Conservation (phyloP, 2,113 vertebrate genomes). For the Odobenus rosmarus region DNA sequence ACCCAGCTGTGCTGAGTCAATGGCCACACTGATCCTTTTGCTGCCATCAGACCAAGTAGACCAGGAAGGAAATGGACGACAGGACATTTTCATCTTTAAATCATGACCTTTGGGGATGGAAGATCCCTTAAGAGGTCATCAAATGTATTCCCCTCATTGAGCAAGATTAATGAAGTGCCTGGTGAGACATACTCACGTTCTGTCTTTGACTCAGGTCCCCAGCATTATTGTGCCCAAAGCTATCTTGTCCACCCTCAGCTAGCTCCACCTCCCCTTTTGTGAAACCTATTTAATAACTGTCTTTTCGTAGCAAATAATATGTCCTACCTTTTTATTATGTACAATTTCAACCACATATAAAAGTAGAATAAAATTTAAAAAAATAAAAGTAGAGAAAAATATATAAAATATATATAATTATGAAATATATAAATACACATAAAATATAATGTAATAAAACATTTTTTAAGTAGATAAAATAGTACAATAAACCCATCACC, state of each 20-base stretch:
- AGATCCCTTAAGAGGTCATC: neutral
- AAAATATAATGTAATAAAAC: neutral
- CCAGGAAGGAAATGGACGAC: neutral
- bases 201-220: neutral
- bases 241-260: neutral
- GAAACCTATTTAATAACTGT: neutral
- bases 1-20: neutral
- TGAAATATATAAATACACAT: neutral
- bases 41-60: neutral
- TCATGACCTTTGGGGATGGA: neutral
- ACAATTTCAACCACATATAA: neutral
- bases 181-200: neutral
- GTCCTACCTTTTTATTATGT: neutral
- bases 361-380: neutral
- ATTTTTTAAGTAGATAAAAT: neutral
- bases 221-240: neutral
- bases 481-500: neutral
- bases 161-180: neutral
- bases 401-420: neutral
- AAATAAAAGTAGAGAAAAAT: neutral
- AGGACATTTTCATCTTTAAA: neutral
- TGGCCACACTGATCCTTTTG: neutral
- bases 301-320: neutral
- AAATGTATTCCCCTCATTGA: neutral
- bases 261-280: neutral